A percentile compares a stretch with the other conserved stretches of the same genome.
phyloP scores from a whole-genome alignment of 2,888 invertebrate species.

The Lasioglossum calceatum region DNA sequence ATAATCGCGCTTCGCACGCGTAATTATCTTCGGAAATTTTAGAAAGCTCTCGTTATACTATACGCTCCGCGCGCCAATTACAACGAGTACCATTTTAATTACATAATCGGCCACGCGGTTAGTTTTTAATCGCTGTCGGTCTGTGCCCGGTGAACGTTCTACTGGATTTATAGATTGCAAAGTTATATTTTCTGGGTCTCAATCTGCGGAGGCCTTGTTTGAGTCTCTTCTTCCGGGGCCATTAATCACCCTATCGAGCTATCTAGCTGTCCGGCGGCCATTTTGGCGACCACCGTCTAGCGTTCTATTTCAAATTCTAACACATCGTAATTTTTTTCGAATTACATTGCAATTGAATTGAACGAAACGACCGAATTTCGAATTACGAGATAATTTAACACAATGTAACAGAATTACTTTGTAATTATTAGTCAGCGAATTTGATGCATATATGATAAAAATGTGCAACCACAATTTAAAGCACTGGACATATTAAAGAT shows the following conservation, averaged over 20 bases:
- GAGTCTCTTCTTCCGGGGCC: background rate
- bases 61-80: constrained; percentile 50
- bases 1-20: constrained; percentile 48
- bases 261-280: background rate
- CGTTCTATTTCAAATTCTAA: background rate
- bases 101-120: constrained; percentile 46
- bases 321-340: too few relatives aligned
- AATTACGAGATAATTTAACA: too few relatives aligned
- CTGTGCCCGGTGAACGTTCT: background rate
- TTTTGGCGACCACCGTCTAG: background rate
- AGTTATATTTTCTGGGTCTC: background rate
- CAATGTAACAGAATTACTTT: too few relatives aligned
- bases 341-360: too few relatives aligned
- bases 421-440: too few relatives aligned
- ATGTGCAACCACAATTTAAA: too few relatives aligned
- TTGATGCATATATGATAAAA: too few relatives aligned
- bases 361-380: too few relatives aligned
- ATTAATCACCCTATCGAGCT: background rate
- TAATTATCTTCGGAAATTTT: constrained; percentile 62
- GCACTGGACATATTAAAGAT: too few relatives aligned
- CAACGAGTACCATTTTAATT: constrained; percentile 57
- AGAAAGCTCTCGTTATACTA: constrained; percentile 61
- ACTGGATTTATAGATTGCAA: background rate
- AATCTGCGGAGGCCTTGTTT: background rate
- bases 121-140: constrained; percentile 38